These are phyloP conservation scores for Amniataba percoides DNA, from an alignment of 2,797 vertebrate species.

Conservation along the genomic window DNA sequence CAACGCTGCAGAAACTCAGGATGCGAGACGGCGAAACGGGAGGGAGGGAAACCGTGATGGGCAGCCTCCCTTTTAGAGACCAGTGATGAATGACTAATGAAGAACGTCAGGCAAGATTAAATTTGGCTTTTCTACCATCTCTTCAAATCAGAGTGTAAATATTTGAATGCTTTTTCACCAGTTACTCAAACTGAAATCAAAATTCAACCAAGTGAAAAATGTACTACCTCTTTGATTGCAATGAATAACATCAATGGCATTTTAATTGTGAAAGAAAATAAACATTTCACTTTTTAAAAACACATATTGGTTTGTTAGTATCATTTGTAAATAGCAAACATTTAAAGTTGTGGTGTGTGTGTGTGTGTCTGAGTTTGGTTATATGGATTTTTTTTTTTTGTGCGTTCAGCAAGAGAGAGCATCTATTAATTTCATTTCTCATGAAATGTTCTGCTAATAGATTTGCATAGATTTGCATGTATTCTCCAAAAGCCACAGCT, in stretches of 20 bases:
- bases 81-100: background rate
- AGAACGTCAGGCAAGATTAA: background rate
- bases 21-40: background rate
- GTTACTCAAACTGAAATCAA: background rate
- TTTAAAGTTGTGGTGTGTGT: conserved; percentile 41
- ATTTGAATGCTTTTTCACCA: conserved; percentile 9
- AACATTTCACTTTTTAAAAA: conserved; percentile 81
- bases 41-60: background rate
- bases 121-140: background rate
- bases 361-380: conserved; percentile 27
- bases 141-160: conserved; percentile 28
- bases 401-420: conserved; percentile 81
- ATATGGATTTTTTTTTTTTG: conserved; percentile 12
- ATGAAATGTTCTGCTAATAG: conserved; percentile 15
- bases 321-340: conserved; percentile 79
- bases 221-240: conserved; percentile 27
- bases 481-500: background rate
- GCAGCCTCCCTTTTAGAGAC: background rate
- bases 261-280: conserved; percentile 20
- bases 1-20: conserved; percentile 10
- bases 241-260: conserved; percentile 17
- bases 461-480: conserved; percentile 11
- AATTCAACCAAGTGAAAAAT: conserved; percentile 5
- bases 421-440: conserved; percentile 73
- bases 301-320: conserved; percentile 84